Conservation (phyloP, 2,888 invertebrate species). For the Micoletzkya japonica region DNA sequence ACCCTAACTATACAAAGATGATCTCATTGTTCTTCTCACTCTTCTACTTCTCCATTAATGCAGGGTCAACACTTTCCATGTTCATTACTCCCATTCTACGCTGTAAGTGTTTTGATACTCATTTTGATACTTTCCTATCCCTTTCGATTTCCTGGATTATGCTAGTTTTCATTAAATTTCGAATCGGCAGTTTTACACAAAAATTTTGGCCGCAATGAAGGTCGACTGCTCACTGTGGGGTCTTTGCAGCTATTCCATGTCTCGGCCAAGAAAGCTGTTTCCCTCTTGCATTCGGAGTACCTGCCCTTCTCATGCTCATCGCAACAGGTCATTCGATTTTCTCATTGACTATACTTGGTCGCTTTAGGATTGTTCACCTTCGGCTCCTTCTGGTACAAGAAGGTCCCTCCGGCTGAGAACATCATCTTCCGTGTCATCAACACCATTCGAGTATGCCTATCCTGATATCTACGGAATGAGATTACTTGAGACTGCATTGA, state of each 20-base stretch:
- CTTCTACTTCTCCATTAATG: constrained; percentile 90
- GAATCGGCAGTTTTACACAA: too few relatives aligned
- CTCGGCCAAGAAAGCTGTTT: constrained; percentile 74
- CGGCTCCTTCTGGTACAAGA: constrained; percentile 78
- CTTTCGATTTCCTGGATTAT: too few relatives aligned
- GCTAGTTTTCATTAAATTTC: too few relatives aligned
- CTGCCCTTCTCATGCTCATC: constrained; percentile 81
- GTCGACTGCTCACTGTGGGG: not conserved
- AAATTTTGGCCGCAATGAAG: too few relatives aligned
- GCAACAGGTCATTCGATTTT: constrained; percentile 73
- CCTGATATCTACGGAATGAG: not conserved
- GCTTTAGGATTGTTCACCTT: constrained; percentile 78
- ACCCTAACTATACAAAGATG: constrained; percentile 71
- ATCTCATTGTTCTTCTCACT: constrained; percentile 86
- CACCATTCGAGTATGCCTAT: constrained; percentile 21
- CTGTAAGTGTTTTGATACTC: constrained; percentile 64
- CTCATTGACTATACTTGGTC: not conserved
- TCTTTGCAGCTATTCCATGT: constrained; percentile 43
- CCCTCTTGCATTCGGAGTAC: constrained; percentile 85
- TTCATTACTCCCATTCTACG: constrained; percentile 84
- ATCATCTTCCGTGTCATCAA: constrained; percentile 75
- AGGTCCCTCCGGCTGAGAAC: constrained; percentile 81
- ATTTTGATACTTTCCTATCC: not conserved
- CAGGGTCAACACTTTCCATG: constrained; percentile 84
- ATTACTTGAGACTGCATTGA: constrained; percentile 39